Conservation (phyloP, 1,140 invertebrate genomes). For the Heliconius congener region DNA sequence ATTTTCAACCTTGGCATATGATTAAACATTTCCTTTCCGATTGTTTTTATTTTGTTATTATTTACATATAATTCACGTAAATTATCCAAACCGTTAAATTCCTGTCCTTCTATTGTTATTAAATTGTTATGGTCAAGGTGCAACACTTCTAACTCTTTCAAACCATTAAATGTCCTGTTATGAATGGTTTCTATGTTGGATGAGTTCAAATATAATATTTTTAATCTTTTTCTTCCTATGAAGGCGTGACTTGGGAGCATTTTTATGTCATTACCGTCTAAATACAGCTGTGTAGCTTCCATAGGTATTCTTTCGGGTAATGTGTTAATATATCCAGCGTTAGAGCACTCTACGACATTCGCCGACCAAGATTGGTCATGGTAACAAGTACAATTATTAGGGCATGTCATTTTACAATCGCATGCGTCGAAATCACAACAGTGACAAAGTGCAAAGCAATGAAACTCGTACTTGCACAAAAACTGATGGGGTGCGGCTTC, state of each 20-base stretch:
- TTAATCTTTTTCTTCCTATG: conserved; percentile 93
- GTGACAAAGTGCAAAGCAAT: conserved; percentile 94
- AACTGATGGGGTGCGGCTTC: conserved; percentile 93
- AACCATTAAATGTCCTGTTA: conserved; percentile 94
- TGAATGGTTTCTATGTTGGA: conserved; percentile 93
- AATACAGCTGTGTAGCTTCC: conserved; percentile 94
- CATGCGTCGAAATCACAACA: conserved; percentile 97
- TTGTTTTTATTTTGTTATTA: conserved; percentile 88
- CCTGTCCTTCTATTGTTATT: conserved; percentile 88
- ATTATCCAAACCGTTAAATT: conserved; percentile 89
- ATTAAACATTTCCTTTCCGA: conserved; percentile 90
- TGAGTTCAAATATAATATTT: conserved; percentile 91
- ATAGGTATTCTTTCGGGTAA: conserved; percentile 94
- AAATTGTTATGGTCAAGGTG: conserved; percentile 92
- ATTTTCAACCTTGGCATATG: conserved; percentile 86
- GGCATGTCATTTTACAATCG: conserved; percentile 97
- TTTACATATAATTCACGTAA: conserved; percentile 93
- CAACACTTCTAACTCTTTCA: conserved; percentile 90
- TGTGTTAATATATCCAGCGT: conserved; percentile 86
- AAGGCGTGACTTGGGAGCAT: conserved; percentile 92
- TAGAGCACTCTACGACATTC: conserved; percentile 95
- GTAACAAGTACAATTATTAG: conserved; percentile 94
- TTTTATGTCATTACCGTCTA: conserved; percentile 93
- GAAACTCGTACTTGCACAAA: conserved; percentile 94
- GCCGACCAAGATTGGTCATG: conserved; percentile 95